Evolutionary conservation across 92 coral and sea anemone genomes (phyloP).

Genomic region (Scolanthus callimorphus): DNA sequence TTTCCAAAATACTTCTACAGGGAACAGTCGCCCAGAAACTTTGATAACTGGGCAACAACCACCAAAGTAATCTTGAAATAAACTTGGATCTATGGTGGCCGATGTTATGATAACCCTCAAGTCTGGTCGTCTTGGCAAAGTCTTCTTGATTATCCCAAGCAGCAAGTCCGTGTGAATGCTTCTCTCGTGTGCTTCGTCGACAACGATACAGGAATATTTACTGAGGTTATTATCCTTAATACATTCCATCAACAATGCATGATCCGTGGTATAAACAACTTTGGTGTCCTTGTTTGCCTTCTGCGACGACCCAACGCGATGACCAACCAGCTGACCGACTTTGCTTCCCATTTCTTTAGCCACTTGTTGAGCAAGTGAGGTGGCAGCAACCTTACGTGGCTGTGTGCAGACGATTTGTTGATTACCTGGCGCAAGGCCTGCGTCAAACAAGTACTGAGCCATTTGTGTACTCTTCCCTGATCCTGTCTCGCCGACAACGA

Average conservation of each 20-base stretch:
- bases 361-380: conserved; percentile 73
- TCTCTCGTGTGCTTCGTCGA: conserved; percentile 97
- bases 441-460: conserved; percentile 87
- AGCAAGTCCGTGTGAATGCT: conserved; percentile 87
- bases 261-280: conserved; percentile 84
- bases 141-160: conserved; percentile 87
- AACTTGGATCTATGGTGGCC: conserved; percentile 82
- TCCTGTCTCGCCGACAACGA: conserved; percentile 92
- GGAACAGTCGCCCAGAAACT: conserved; percentile 88
- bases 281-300: conserved; percentile 13
- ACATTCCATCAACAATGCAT: conserved; percentile 79
- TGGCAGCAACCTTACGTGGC: conserved; percentile 95
- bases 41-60: conserved; percentile 72
- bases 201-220: conserved; percentile 79
- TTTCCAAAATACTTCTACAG: conserved; percentile 71
- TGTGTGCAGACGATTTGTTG: conserved; percentile 81
- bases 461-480: conserved; percentile 97
- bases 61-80: conserved; percentile 64
- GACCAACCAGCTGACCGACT: conserved; percentile 70
- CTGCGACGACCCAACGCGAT: conserved; percentile 58
- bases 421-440: conserved; percentile 48
- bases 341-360: conserved; percentile 73
- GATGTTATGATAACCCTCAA: conserved; percentile 85
- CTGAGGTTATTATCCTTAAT: conserved; percentile 52
- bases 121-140: conserved; percentile 63